Conservation (phyloP, 2,888 invertebrate species). For the Drosophila meridionalis region DNA sequence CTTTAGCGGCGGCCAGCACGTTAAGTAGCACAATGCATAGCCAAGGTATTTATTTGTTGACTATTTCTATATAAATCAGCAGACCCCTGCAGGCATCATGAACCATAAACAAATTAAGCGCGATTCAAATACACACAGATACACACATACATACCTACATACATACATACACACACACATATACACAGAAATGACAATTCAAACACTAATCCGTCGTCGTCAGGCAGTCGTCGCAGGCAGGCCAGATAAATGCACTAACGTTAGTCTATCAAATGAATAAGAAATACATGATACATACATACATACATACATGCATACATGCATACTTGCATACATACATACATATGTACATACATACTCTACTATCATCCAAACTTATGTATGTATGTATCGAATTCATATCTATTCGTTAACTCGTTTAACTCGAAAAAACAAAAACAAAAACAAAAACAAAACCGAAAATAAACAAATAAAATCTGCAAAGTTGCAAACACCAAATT, state of each 20-base stretch:
- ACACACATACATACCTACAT: conserved; percentile 2
- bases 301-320: conserved; percentile 3
- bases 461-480: not conserved
- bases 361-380: conserved; percentile 8
- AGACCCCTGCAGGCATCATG: conserved; percentile 31
- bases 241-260: conserved; percentile 34
- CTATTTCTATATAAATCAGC: conserved; percentile 48
- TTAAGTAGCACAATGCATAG: conserved; percentile 82
- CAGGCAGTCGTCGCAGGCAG: conserved; percentile 50
- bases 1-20: conserved; percentile 83
- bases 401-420: conserved; percentile 9
- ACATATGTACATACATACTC: conserved; percentile 2
- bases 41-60: conserved; percentile 84
- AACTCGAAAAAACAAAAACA: not conserved
- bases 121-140: conserved; percentile 27
- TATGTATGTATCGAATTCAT: conserved; percentile 22
- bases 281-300: conserved; percentile 12
- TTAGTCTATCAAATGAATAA: conserved; percentile 21
- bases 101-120: conserved; percentile 33
- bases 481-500: conserved; percentile 16
- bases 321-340: not conserved
- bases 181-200: conserved; percentile 11
- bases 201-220: conserved; percentile 30
- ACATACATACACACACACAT: conserved; percentile 1
- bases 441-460: not conserved